phyloP scores from a whole-genome alignment of 2,113 vertebrate species.

The Tachysurus fulvidraco region DNA sequence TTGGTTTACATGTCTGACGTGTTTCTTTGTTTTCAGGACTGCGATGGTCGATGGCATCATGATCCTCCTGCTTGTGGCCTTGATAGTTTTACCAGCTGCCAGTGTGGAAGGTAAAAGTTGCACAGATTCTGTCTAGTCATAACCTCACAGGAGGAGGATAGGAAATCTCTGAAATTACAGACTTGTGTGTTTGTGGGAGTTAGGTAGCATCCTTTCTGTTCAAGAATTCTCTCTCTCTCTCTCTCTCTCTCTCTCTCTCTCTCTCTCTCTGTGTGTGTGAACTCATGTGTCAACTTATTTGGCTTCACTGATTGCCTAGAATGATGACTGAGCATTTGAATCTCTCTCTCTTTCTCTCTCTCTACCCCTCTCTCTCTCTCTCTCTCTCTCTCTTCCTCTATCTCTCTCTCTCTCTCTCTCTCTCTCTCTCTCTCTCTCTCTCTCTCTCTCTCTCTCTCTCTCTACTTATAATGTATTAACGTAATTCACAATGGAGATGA shows the following conservation, averaged over 20 bases:
- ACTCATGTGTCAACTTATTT: slow-evolving; percentile 31
- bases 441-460: slow-evolving; percentile 45
- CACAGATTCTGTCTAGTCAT: slow-evolving; percentile 18
- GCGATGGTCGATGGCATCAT: slow-evolving; percentile 77
- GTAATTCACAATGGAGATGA: background rate
- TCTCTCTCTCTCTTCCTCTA: slow-evolving; percentile 41
- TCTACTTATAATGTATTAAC: slow-evolving; percentile 3
- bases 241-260: background rate
- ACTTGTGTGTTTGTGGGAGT: slow-evolving; percentile 80
- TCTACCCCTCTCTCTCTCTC: background rate
- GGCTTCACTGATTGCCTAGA: slow-evolving; percentile 34
- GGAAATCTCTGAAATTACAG: slow-evolving; percentile 15
- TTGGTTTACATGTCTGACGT: background rate
- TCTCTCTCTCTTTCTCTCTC: background rate
- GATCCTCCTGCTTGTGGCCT: slow-evolving; percentile 79
- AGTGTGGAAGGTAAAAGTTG: slow-evolving; percentile 82
- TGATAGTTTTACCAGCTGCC: slow-evolving; percentile 76
- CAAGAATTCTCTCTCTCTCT: background rate
- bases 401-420: slow-evolving; percentile 16
- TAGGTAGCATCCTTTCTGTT: slow-evolving; percentile 19
- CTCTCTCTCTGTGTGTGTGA: background rate
- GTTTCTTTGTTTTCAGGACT: slow-evolving; percentile 67
- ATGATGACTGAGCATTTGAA: slow-evolving; percentile 33
- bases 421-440: background rate
- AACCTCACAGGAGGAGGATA: background rate